Conservation (phyloP, 53 echinoderm and acorn worm genomes). For the Paracentrotus lividus region DNA sequence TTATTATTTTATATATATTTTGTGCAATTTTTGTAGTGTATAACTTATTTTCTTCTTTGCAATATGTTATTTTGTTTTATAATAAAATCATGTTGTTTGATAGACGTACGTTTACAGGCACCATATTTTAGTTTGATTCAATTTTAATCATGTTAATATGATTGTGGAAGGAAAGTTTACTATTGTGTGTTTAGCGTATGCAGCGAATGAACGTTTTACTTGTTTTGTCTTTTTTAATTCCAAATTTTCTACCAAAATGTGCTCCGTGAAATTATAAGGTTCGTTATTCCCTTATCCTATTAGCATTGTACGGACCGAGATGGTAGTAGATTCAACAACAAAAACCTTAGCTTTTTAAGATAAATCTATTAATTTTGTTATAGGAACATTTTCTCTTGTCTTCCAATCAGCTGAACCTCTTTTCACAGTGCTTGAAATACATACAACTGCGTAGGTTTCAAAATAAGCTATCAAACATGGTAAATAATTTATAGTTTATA, state of each 20-base stretch:
- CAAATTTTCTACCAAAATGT: background rate
- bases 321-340: too few species aligned
- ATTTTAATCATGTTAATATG: background rate
- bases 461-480: too few species aligned
- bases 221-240: background rate
- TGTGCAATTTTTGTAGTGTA: slow-evolving; percentile 43
- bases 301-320: too few species aligned
- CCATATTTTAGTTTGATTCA: background rate
- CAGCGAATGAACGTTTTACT: background rate
- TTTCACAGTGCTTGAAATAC: too few species aligned
- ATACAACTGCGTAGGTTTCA: too few species aligned
- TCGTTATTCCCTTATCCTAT: too few species aligned
- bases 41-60: slow-evolving; percentile 16
- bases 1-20: slow-evolving; percentile 4
- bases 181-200: background rate
- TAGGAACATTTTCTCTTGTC: too few species aligned
- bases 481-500: too few species aligned
- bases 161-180: background rate
- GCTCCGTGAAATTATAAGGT: too few species aligned
- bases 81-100: slow-evolving; percentile 38
- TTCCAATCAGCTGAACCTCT: too few species aligned
- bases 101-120: background rate
- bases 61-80: background rate
- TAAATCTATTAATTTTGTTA: too few species aligned
- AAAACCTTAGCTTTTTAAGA: too few species aligned